Base-by-base conservation (phyloP, 2,888 invertebrate genomes). In the Rapana venosa region DNA sequence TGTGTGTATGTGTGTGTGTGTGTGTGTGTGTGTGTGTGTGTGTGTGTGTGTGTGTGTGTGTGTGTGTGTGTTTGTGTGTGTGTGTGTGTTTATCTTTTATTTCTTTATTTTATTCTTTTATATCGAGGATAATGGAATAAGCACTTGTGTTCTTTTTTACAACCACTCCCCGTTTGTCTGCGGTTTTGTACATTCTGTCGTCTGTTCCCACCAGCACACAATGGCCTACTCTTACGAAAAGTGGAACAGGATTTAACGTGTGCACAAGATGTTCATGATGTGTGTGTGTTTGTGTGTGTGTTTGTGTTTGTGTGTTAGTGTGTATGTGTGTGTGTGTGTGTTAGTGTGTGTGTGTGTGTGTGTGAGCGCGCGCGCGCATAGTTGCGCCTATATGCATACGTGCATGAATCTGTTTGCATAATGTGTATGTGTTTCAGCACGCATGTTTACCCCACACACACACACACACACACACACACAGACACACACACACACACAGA, bases 21-120 rank as follows among this genome's bases (percentile, higher is more conserved):
- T 79, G 79, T 35, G 79, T 79, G 35, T 35, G 79, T 79, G 74
- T n/a, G 74, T 74, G 74, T n/a, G 74, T 74, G 74, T 20, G 79
- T 30, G 79, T 20, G 79, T 30, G 79, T 20, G 79, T 30, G 32
- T 20, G 79, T 79, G 15, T 79, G 79, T 79, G 79, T 35, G 79
- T 79, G 79, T 35, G 79, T 79, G 79, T 35, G 79, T 79, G 35
- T 35, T 30, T 79, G 79, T 35, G 79, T 79, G 79, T 35, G 35
- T 35, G 30, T 79, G 32, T 79, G 30, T 35, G 32, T 35, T 61
- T n/a, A n/a, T n/a, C n/a, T n/a, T n/a, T n/a, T n/a, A n/a, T n/a
- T n/a, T n/a, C n/a, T n/a, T n/a, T n/a, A n/a, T n/a, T n/a, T n/a
- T n/a, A n/a, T n/a, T n/a, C n/a, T n/a, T n/a, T n/a, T n/a, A n/a